Evolutionary conservation across 92 coral and sea anemone species (phyloP), one percentile per base, ranked within the genome.

Genomic region (Epizoanthus ramosus): DNA sequence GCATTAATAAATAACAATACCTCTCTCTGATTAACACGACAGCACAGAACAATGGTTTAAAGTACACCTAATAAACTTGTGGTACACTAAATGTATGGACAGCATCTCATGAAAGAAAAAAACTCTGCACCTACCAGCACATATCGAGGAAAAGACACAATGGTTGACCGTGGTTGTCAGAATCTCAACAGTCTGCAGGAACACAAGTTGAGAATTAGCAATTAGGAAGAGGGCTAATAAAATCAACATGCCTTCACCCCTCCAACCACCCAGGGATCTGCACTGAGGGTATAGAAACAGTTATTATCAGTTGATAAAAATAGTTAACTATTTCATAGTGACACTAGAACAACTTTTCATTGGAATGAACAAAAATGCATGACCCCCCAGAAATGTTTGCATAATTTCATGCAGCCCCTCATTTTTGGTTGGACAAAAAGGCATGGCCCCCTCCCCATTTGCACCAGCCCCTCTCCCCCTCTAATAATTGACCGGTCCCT

Each of bases 1-100:
- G 57, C 82, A 76, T 76, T 76, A 76, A 76, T 76, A 76, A 68
- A 76, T 76, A 76, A 76, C 31, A 28, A 76, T 76, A 76, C 39
- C 82, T 76, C 39, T 76, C 57, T 76, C 82, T 76, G 82, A 76
- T 76, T 76, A 3, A 76, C 82, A 58, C 70, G 82, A 69, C 82
- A 76, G 82, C 82, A 76, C 82, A 7, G 57, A 76, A 76, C 57
- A 76, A 68, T 3, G 82, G 57, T 21, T 76, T 76, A 15, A 76
- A 76, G 69, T 76, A 76, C 82, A 76, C 57, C 69, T 19, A 76
- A 76, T 76, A 76, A 47, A n/a, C 79, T 73, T 39, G 79, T 16
- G 13, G 79, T 3, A 73, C 6, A 63, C 68, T 63, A 63, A 68
- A 68, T 70, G 74, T 70, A 70, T 70, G 7, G 57, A 70, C 74